Base-by-base conservation (phyloP, 2,888 invertebrate genomes). In the Drosophila prolongata region DNA sequence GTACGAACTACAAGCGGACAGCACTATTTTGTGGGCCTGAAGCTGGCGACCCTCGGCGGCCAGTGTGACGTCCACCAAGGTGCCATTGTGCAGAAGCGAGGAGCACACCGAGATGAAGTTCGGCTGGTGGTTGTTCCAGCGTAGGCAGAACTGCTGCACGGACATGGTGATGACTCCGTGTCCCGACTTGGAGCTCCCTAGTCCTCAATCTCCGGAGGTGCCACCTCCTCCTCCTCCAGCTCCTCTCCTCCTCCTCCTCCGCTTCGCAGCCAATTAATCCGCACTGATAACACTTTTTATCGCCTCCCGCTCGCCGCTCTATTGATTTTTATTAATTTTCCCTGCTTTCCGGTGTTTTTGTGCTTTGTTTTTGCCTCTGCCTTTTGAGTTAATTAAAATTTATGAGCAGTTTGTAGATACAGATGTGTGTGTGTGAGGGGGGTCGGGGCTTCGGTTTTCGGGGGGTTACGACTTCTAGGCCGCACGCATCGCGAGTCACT, bases 91-190 rank as follows among this genome's bases (percentile, higher is more conserved):
- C 76, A 97, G 93, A 79, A 98, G 93, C 84, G 95, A 95, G 46
- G 97, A 96, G 93, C 98, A 97, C 90, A 97, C 97, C 9, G 96
- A 96, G 89, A 97, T 97, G 92, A 98, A 96, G 92, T 98, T 98
- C 56, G 97, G 97, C 91, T 97, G 97, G 93, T 98, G 97, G 94
- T 97, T 97, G 93, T 98, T 98, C 98, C 98, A 98, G 87, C 97
- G 93, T 84, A 96, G 93, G 90, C 96, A 96, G 91, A 96, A 96
- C 89, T 96, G 96, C 91, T 96, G 96, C 89, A 94, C 94, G 77
- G 94, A 93, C 95, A 95, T 95, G 93, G 68, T 88, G 54, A 30
- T 43, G 60, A 1, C 10, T 47, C n/a, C 62, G 44, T 70, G 50
- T 52, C 58, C 42, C 53, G 52, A 50, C 52, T 43, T n/a, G 72